Evolutionary conservation across 2,888 invertebrate genomes (phyloP), one percentile per base, ranked within the genome.

Genomic region (Bruchidius siliquastri): DNA sequence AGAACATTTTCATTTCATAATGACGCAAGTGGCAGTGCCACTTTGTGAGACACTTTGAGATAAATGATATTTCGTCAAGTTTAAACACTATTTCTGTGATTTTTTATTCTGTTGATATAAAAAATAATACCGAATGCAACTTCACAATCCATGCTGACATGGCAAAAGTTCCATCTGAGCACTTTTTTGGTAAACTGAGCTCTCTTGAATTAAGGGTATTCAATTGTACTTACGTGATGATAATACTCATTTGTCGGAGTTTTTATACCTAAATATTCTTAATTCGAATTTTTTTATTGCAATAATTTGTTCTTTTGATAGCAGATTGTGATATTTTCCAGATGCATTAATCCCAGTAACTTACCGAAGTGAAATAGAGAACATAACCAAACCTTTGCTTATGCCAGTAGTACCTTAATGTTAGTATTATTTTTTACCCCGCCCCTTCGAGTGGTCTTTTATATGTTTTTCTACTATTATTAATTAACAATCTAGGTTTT

Each of bases 381-480:
- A 78, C 80, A 79, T 80, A 83, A 82, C 82, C 83, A 83, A 83
- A 83, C 80, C 80, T 82, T 82, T 81, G 80, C 81, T 83, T 79
- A 83, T 81, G 83, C 83, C 83, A 83, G 83, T 83, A 84, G 83
- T 82, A 83, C 82, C 82, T 81, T 82, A 81, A 81, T 78, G 75
- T 78, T 80, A 78, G 78, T 80, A 77, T 79, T 76, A 75, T 75
- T 77, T 73, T 76, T 76, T 76, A 75, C 3, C 49, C 49, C 49
- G 10, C 49, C 71, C 76, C 74, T 21, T 73, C 77, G 70, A 74
- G 70, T 73, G 70, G 49, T 49, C 18, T 69, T 74, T 69, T 74
- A 70, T 75, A 70, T 72, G 74, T 71, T 72, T 68, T 71, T 72
- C 71, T 74, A 72, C 72, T 72, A 76, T 75, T 69, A 72, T 67